These are phyloP conservation scores for Buphagus erythrorhynchus DNA, from an alignment of 2,797 vertebrate species.

Conservation along the genomic window DNA sequence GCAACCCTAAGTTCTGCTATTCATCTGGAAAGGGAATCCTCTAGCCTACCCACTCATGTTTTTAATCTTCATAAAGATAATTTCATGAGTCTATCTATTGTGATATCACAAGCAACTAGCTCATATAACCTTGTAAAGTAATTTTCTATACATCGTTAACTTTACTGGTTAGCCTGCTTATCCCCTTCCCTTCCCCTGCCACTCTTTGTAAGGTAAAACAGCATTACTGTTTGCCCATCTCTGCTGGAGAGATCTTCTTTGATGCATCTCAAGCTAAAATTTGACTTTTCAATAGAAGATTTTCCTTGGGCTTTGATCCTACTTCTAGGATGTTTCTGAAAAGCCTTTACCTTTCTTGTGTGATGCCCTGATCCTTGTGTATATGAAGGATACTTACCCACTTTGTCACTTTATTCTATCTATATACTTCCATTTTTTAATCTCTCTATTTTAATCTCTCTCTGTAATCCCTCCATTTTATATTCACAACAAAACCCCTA, in stretches of 20 bases:
- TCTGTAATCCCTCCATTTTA: background rate
- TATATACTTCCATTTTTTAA: background rate
- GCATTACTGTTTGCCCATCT: background rate
- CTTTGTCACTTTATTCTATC: background rate
- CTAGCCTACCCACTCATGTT: accelerated
- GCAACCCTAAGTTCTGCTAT: background rate
- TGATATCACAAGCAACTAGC: background rate
- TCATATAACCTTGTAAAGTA: background rate
- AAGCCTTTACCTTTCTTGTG: background rate
- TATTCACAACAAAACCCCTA: background rate
- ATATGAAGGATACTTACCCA: background rate
- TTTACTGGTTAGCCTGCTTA: background rate
- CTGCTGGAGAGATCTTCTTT: background rate
- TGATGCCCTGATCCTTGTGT: background rate
- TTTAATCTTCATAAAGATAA: background rate
- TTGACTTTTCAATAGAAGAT: background rate
- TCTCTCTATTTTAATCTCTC: background rate
- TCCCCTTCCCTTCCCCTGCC: background rate
- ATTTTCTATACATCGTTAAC: background rate
- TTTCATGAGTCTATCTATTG: background rate
- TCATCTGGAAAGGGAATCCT: background rate
- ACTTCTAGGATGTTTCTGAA: background rate
- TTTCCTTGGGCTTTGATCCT: background rate
- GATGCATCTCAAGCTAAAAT: background rate
- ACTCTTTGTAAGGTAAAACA: background rate